Percentiles rank a stretch among this genome's conserved stretches.
phyloP scores from a whole-genome alignment of 2,888 invertebrate species.

The Ptilodon capucinus region DNA sequence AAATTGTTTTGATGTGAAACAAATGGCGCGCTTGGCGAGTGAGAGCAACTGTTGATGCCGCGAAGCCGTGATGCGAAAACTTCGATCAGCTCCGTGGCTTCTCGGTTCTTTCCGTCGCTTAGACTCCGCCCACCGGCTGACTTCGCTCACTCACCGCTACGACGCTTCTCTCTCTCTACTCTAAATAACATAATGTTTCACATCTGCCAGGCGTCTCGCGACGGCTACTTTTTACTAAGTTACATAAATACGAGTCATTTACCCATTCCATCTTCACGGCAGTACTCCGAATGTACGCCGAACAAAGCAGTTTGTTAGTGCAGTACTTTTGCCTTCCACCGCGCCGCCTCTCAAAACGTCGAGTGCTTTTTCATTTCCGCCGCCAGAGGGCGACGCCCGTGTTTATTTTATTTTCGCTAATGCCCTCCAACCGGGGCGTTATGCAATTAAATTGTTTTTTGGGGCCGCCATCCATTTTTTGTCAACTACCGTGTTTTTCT shows the following conservation, averaged over 20 bases:
- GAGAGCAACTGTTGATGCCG: too few relatives aligned
- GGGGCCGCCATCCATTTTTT: slow-evolving; percentile 21
- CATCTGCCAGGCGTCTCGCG: too few relatives aligned
- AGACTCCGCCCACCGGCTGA: too few relatives aligned
- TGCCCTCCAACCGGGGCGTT: slow-evolving; percentile 47
- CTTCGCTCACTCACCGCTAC: too few relatives aligned
- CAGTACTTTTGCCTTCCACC: slow-evolving; percentile 51
- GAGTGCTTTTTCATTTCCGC: slow-evolving; percentile 67
- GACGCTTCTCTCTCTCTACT: too few relatives aligned
- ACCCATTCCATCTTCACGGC: slow-evolving; percentile 5
- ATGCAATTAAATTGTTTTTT: slow-evolving; percentile 60
- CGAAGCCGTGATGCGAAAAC: too few relatives aligned
- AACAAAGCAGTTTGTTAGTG: slow-evolving; percentile 70
- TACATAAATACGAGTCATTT: background rate
- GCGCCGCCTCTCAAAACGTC: slow-evolving; percentile 41
- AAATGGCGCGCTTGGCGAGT: too few relatives aligned
- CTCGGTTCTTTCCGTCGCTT: too few relatives aligned
- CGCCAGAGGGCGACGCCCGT: slow-evolving; percentile 49
- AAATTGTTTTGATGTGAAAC: too few relatives aligned
- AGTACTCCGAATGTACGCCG: slow-evolving; percentile 28
- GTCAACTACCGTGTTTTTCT: slow-evolving; percentile 16
- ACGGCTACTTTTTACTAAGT: too few relatives aligned
- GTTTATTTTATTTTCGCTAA: slow-evolving; percentile 59
- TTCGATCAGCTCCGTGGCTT: too few relatives aligned
- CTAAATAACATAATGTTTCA: too few relatives aligned